Base-by-base conservation (phyloP, 2,113 vertebrate species). In the Coregonus clupeaformis region DNA sequence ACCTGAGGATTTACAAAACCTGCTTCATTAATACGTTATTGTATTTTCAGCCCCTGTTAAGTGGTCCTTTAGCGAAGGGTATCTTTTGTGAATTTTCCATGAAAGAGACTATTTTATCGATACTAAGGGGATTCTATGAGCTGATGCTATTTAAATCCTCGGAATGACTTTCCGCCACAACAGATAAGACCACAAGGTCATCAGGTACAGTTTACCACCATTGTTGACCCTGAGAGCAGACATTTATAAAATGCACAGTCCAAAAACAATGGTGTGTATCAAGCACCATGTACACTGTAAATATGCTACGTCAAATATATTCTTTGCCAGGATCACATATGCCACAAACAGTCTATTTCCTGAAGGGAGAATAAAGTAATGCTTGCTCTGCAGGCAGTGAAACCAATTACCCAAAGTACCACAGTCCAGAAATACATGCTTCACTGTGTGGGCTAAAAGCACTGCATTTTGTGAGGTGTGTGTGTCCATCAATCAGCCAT, bases 21-120 rank as follows among this genome's bases (percentile, higher is more conserved):
- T 42, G 36, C 36, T 42, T 42, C 36, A 42, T 42, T 42, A 42
- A 42, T 11, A 11, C 36, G 7, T 36, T 42, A 11, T 42, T 42
- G 36, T 11, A 9, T 42, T 36, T 36, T 42, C 36, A 42, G 36
- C 36, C 2, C 36, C 36, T 42, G 7, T 42, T 42, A 42, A 11
- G 36, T 42, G 36, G 7, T 42, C 36, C 7, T 42, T 42, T 42
- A 42, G 36, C 9, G 7, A 42, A 42, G 7, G 7, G 36, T 42
- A 11, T 11, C 36, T 42, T 42, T 42, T 42, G 32, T 7, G 32
- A 36, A 36, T 36, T 36, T 6, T 36, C 32, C 1, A 36, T 7
- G 6, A 36, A 36, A 7, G 32, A 29, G 49, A 42, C 29, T 62
- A 65, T 74, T 85, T 69, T 80, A 68, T 79, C 49, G 62, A 79